Base-by-base conservation (phyloP, 1,140 invertebrate species). In the Ceratitis capitata region DNA sequence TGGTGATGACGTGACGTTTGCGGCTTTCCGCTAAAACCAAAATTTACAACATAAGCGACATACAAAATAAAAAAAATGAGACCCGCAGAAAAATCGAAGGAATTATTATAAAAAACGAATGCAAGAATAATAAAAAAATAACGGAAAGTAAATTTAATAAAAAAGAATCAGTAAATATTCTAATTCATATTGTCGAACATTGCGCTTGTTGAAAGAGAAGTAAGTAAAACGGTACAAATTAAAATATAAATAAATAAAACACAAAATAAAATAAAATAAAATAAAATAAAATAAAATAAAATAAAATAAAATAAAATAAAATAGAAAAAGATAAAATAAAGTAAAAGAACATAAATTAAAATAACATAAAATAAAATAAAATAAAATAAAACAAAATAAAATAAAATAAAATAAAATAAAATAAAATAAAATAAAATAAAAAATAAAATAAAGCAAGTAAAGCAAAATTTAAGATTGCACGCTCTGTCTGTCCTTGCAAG, bases 101-200 rank as follows among this genome's bases (percentile, higher is more conserved):
- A 74, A 35, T 23, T 14, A 45, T 19, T 56, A 23, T 56, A 45
- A 45, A 61, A 29, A 23, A 42, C 39, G 69, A 74, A n/a, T 14
- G n/a, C 26, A 19, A 78, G 9, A 45, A 45, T 0, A 47, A 78
- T 45, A 96, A 87, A 97, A 98, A 86, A 99, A 45, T 74, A 78
- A 12, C 7, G 32, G 2, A 16, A 64, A 64, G 16, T 10, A 64
- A 35, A 12, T 7, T 14, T 14, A 64, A 78, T 45, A 45, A 23
- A 9, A n/a, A 32, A 32, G 16, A 7, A 45, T 3, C 12, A 64
- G 12, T 6, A 58, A 9, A 35, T 16, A 42, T 12, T 78, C 16
- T 45, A 23, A 42, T 26, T 9, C 7, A 78, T 23, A n/a, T n/a
- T 10, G 23, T 78, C 64, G 35, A 4, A 42, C 42, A 16, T 74